Evolutionary conservation across 2,113 vertebrate species (phyloP), one percentile per base, ranked within the genome.

Genomic region (Drymodes brunneopygia): DNA sequence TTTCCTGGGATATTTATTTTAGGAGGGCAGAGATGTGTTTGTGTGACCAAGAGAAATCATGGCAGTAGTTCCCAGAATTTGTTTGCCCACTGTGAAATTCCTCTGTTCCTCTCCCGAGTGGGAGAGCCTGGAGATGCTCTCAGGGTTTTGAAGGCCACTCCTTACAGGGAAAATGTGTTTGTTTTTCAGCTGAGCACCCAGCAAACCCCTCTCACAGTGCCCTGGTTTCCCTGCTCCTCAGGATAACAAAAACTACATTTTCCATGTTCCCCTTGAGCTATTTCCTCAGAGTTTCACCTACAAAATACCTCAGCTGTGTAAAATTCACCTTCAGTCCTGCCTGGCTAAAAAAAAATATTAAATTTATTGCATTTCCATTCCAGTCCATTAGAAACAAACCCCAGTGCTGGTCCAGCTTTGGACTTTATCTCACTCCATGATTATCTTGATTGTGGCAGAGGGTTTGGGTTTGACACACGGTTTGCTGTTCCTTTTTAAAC

Each of bases 401-500:
- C 60, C n/a, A 38, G 7, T 36, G 15, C 29, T 33, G 2, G 44
- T 4, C 83, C 72, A 45, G 23, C 69, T 80, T 91, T 45, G 35
- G 58, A 7, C 15, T 71, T 65, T 7, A 7, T 51, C n/a, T 44
- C 21, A 14, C 38, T 74, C 47, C 53, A 6, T 23, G 33, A 56
- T 70, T 66, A 12, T 64, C 71, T 14, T 25, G 42, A 8, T 60
- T 36, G 22, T 82, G 86, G 86, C n/a, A 42, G 60, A 90, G 62
- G 36, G 14, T 65, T 80, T 75, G 89, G 36, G 65, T 91, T 65
- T 45, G 80, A 53, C 54, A 48, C 80, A 61, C 27, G 4, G 27
- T 92, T 73, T 85, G 29, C 81, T 72, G 38, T 90, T 91, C 61
- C 33, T 87, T 94, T 94, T 74, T 64, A 90, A 97, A 79, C 33